phyloP scores from a whole-genome alignment of 2,888 invertebrate genomes.

The Tetragonisca angustula region DNA sequence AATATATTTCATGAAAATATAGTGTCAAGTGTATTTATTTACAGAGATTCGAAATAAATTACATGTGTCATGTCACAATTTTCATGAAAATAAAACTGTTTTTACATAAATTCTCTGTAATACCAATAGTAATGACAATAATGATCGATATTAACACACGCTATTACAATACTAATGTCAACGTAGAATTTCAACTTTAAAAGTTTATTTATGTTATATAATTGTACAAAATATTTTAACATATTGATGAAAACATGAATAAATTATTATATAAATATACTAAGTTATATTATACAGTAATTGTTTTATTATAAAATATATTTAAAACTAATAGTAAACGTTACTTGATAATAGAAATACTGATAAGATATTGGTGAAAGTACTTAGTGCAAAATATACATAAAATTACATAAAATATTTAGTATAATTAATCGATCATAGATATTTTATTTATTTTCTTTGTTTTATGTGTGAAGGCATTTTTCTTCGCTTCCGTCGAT shows the following conservation, averaged over 20 bases:
- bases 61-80: conserved; percentile 6
- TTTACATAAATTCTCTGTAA: conserved; percentile 24
- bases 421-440: not conserved
- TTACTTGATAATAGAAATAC: conserved; percentile 43
- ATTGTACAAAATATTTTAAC: conserved; percentile 29
- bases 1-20: conserved; percentile 7
- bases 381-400: conserved; percentile 27
- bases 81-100: conserved; percentile 17
- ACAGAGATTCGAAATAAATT: conserved; percentile 35
- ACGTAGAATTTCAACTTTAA: conserved; percentile 10
- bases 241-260: conserved; percentile 31
- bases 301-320: conserved; percentile 24
- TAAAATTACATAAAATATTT: not conserved
- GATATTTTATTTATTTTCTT: not conserved
- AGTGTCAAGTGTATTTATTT: conserved; percentile 35
- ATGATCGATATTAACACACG: conserved; percentile 13
- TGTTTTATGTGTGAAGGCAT: not conserved
- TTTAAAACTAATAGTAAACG: conserved; percentile 31
- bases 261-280: conserved; percentile 37
- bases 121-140: conserved; percentile 12
- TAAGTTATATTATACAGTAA: not conserved
- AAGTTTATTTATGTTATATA: not conserved
- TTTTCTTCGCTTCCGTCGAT: not conserved
- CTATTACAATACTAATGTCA: conserved; percentile 19
- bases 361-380: conserved; percentile 34